Evolutionary conservation across 2,888 invertebrate species (phyloP), one percentile per base, ranked within the genome.

Genomic region (Cephus nigrinus): DNA sequence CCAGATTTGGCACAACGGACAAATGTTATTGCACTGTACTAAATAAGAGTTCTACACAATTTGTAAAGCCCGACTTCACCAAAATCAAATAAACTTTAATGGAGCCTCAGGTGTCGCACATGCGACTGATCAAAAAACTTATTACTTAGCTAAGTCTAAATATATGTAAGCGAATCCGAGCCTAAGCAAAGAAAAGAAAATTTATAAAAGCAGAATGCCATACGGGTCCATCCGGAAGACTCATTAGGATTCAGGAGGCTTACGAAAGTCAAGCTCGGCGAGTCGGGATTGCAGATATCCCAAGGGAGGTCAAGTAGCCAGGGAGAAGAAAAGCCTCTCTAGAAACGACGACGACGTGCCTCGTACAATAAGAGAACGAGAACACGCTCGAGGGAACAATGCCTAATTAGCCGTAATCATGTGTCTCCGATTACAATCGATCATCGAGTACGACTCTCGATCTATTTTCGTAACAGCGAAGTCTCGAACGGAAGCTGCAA

Each of bases 281-380:
- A 23, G 23, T 23, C 55, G 9, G 15, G 71, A 33, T 71, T 33
- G 31, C 32, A 12, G 71, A 71, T 71, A 71, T 71, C 33, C 31
- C 71, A 32, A 31, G 71, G 71, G 71, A 79, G 85, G 85, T 85
- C 85, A 84, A 85, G 85, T 85, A 80, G 78, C 32, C 72, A 1
- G 68, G 79, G 80, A 80, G 81, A 84, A 55, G 82, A 85, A 84
- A 85, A 82, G 84, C 84, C 80, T 80, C 84, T 84, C 78, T 34
- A 81, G 79, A 84, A 83, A 79, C 78, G 84, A 85, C 83, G 85
- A 85, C 84, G 82, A 78, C 78, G 80, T 77, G 75, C 36, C 76
- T 15, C 68, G 68, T 69, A 76, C 73, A 75, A 76, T 71, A 23
- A 71, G 31, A 31, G 12, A 71, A 71, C 1, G 9, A 23, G 23